Conservation (phyloP, 1,140 invertebrate genomes). For the Probaryconus sp. region DNA sequence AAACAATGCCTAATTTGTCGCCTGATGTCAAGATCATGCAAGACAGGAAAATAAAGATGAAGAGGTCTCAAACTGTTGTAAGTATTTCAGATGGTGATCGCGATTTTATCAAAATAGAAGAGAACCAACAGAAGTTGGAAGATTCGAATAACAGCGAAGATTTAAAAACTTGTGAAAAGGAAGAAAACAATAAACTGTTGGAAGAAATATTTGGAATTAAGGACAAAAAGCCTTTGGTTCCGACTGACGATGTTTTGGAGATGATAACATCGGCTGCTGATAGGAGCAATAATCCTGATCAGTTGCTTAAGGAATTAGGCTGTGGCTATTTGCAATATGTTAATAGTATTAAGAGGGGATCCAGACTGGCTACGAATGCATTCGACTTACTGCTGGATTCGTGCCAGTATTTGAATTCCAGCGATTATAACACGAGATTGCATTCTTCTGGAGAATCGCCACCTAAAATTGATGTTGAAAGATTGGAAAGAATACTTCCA, state of each 20-base stretch:
- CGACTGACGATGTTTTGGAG: conserved; percentile 51
- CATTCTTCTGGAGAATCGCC: conserved; percentile 65
- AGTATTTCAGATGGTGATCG: too few relatives aligned
- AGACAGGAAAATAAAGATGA: conserved; percentile 4
- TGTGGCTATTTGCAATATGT: conserved; percentile 60
- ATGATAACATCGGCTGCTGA: conserved; percentile 40
- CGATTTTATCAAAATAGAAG: conserved; percentile 17
- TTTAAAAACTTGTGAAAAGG: not conserved
- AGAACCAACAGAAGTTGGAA: not conserved
- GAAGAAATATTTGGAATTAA: conserved; percentile 10
- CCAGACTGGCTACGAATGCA: conserved; percentile 58
- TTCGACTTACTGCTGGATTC: conserved; percentile 68
- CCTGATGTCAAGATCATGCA: not conserved
- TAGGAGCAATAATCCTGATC: conserved; percentile 15
- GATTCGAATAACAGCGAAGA: not conserved
- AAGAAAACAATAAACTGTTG: conserved; percentile 12
- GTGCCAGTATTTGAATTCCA: conserved; percentile 63
- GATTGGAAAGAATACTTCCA: conserved; percentile 64
- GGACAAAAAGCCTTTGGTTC: conserved; percentile 44
- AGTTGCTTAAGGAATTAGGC: conserved; percentile 53
- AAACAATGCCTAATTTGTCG: conserved; percentile 37
- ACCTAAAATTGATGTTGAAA: conserved; percentile 53
- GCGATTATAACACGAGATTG: too few relatives aligned
- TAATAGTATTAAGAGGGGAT: conserved; percentile 32
- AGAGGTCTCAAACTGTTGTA: conserved; percentile 19